Evolutionary conservation across 2,113 vertebrate genomes (phyloP).

Genomic region (Charina bottae): DNA sequence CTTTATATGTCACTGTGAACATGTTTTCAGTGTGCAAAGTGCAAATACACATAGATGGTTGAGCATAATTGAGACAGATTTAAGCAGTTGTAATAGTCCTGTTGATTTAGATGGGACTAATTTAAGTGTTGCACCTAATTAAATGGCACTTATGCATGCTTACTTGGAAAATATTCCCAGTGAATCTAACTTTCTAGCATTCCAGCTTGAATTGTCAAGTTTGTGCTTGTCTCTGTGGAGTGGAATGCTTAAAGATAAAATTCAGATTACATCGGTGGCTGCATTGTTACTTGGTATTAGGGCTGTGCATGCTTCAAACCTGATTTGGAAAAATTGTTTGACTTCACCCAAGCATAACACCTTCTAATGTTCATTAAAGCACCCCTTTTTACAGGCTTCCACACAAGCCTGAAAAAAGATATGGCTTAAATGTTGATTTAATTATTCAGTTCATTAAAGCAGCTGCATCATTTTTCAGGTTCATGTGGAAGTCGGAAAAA

Average conservation of each 20-base stretch:
- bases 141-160: neutral
- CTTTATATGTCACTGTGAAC: neutral
- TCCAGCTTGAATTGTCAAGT: neutral
- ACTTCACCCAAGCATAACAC: neutral
- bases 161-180: neutral
- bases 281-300: neutral
- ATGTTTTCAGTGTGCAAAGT: neutral
- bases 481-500: neutral
- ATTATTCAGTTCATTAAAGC: neutral
- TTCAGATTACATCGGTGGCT: neutral
- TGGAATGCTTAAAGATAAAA: neutral
- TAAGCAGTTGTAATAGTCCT: neutral
- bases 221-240: neutral
- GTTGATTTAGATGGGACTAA: neutral
- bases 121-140: neutral
- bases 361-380: neutral
- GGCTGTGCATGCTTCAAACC: neutral
- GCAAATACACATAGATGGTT: neutral
- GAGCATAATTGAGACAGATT: neutral
- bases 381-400: neutral
- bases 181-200: neutral
- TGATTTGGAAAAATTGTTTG: neutral
- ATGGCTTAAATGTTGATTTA: neutral
- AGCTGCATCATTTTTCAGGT: neutral
- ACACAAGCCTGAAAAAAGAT: neutral